Conservation (phyloP, 1,140 invertebrate species). For the Platyura marginata region DNA sequence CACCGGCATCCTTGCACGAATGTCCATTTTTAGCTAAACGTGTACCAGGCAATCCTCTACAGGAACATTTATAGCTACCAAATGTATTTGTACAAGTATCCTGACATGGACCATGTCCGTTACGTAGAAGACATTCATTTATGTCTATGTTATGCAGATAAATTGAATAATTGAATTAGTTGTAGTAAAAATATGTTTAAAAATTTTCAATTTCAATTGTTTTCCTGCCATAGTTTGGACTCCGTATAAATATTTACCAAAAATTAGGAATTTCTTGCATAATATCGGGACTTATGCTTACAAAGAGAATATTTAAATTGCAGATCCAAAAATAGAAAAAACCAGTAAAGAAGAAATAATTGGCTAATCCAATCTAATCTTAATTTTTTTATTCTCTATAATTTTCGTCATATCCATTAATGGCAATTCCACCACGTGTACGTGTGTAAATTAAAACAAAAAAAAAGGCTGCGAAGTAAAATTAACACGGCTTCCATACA, state of each 20-base stretch:
- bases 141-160: slow-evolving; percentile 25
- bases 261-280: background rate
- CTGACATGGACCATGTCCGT: slow-evolving; percentile 48
- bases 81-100: slow-evolving; percentile 41
- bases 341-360: too few species aligned
- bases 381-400: too few species aligned
- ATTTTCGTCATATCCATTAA: too few species aligned
- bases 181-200: background rate
- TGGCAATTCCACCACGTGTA: too few species aligned
- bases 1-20: slow-evolving; percentile 33
- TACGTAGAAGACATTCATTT: slow-evolving; percentile 38
- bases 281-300: background rate
- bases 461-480: too few species aligned
- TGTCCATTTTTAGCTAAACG: slow-evolving; percentile 37
- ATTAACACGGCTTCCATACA: too few species aligned
- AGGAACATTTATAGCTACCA: slow-evolving; percentile 43
- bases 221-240: background rate
- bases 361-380: too few species aligned
- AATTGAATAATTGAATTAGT: background rate
- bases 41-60: slow-evolving; percentile 67
- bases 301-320: background rate
- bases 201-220: background rate
- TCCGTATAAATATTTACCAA: too few species aligned
- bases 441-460: too few species aligned
- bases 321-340: too few species aligned